Evolutionary conservation across 2,888 invertebrate genomes (phyloP).

Genomic region (Ormia ochracea): DNA sequence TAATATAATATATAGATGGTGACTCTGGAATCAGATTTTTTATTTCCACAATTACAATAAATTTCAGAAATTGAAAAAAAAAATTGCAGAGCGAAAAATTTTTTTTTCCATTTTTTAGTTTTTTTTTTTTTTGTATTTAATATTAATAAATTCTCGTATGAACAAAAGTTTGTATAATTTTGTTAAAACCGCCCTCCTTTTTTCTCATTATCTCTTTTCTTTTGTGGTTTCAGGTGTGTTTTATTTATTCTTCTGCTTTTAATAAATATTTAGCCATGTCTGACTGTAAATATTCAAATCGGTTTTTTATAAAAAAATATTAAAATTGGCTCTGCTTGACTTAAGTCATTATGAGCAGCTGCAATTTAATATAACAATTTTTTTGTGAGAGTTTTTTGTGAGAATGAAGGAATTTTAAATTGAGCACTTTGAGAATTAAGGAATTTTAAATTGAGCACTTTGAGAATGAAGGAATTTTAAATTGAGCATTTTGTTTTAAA

Average conservation of each 20-base stretch:
- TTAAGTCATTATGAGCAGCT: slow-evolving; percentile 34
- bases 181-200: background rate
- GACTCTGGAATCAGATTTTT: no score
- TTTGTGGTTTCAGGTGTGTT: slow-evolving; percentile 46
- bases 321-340: slow-evolving; percentile 20
- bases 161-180: background rate
- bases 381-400: background rate
- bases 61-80: no score
- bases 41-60: no score
- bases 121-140: background rate
- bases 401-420: background rate
- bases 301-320: slow-evolving; percentile 6
- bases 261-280: background rate
- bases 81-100: no score
- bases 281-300: background rate
- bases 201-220: background rate
- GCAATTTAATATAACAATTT: slow-evolving; percentile 6
- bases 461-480: background rate
- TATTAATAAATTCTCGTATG: background rate
- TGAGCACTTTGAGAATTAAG: background rate
- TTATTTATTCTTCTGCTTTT: background rate
- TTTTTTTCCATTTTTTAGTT: no score
- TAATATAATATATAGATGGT: no score
- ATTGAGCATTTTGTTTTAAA: background rate
- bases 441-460: background rate